Percentiles rank a stretch among this genome's conserved stretches.
Evolutionary conservation across 35 echinoderm and acorn worm species (phyloP).

Genomic region (Eucidaris tribuloides): DNA sequence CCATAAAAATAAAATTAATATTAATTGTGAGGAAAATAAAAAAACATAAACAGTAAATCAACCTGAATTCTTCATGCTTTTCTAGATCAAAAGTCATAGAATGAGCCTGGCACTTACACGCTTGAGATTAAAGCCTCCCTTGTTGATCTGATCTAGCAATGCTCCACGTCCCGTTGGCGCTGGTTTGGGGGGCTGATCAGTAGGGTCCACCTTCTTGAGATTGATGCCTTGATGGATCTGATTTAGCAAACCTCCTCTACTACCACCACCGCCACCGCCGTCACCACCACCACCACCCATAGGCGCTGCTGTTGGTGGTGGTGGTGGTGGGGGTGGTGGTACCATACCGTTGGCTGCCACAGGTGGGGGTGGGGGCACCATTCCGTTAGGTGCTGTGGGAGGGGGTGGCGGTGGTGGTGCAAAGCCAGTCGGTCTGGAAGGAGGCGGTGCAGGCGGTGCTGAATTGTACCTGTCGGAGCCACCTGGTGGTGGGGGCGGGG

Average conservation of each 20-base stretch:
- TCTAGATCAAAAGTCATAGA: background rate
- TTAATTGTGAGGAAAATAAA: background rate
- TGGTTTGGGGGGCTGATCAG: background rate
- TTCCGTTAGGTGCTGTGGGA: background rate
- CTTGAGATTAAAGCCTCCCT: slow-evolving; percentile 39
- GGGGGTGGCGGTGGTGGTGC: slow-evolving; percentile 26
- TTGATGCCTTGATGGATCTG: slow-evolving; percentile 46
- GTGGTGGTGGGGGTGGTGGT: slow-evolving; percentile 51
- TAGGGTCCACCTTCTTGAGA: slow-evolving; percentile 45
- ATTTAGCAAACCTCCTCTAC: slow-evolving; percentile 30
- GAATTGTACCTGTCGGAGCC: background rate
- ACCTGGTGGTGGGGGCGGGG: slow-evolving; percentile 42
- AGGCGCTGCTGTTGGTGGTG: slow-evolving; percentile 35
- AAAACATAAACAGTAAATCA: background rate
- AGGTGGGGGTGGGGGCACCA: slow-evolving; percentile 43
- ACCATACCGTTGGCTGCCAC: background rate
- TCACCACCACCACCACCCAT: background rate
- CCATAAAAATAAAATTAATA: background rate
- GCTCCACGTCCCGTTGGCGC: slow-evolving; percentile 38
- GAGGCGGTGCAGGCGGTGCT: slow-evolving; percentile 38
- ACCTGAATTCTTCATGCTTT: background rate
- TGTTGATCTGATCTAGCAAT: slow-evolving; percentile 50
- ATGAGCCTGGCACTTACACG: background rate
- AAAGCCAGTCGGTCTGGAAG: background rate
- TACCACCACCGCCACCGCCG: slow-evolving; percentile 24